Evolutionary conservation across 1,140 invertebrate genomes (phyloP).

Genomic region (Euura saliciscinereae): DNA sequence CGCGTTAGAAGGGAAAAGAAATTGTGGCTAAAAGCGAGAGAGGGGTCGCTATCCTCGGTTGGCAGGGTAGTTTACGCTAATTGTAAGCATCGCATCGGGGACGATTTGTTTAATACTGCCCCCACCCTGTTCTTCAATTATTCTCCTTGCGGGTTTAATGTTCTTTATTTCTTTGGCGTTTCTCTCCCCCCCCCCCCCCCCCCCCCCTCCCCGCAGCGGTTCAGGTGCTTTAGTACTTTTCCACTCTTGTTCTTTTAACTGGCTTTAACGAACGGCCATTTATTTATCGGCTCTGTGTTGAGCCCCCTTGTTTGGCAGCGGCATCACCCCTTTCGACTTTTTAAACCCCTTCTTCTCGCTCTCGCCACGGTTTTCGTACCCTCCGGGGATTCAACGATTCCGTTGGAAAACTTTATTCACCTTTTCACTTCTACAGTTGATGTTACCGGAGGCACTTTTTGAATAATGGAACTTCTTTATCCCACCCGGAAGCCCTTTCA

Average conservation of each 20-base stretch:
- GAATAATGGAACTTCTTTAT: constrained; percentile 7
- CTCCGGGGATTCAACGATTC: no score
- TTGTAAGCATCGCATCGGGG: constrained; percentile 1
- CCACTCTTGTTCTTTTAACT: neutral
- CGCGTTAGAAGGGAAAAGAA: no score
- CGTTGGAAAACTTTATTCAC: neutral
- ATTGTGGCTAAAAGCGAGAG: neutral
- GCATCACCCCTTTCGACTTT: neutral
- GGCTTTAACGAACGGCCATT: neutral
- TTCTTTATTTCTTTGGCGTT: neutral
- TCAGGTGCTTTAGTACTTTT: neutral
- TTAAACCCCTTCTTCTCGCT: neutral
- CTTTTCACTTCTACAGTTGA: neutral
- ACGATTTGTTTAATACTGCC: constrained; percentile 1
- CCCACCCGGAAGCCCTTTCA: neutral
- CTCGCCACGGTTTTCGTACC: neutral
- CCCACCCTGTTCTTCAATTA: neutral
- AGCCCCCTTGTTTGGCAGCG: neutral
- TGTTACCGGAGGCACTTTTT: constrained; percentile 4
- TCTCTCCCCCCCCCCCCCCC: neutral
- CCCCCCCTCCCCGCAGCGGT: constrained; percentile 14
- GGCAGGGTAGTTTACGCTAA: neutral
- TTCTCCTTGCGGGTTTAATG: neutral
- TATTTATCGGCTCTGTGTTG: neutral
- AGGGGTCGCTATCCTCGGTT: neutral